phyloP scores from a whole-genome alignment of 1,140 invertebrate species.

The Spodoptera litura region DNA sequence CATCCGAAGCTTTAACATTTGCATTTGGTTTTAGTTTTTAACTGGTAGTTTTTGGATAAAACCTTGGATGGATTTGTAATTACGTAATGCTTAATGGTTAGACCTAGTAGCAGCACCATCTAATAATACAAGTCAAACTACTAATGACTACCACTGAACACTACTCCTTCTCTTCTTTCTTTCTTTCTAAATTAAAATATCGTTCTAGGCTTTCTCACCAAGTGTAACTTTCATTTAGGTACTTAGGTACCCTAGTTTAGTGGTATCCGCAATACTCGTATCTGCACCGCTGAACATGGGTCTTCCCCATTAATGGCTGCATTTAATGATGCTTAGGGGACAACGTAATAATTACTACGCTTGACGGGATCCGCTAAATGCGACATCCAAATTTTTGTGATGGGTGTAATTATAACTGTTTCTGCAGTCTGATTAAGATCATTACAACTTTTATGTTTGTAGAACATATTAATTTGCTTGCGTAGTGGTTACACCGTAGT shows the following conservation, averaged over 20 bases:
- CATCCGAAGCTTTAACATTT: constrained; percentile 16
- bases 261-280: not conserved
- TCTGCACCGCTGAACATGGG: constrained; percentile 8
- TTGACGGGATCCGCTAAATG: constrained; percentile 16
- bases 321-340: constrained; percentile 13
- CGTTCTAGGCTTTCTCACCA: too few species aligned
- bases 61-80: not conserved
- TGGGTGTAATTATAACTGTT: not conserved
- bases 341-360: not conserved
- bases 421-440: not conserved
- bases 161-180: too few species aligned
- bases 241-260: too few species aligned
- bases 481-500: too few species aligned
- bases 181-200: too few species aligned
- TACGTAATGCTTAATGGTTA: too few species aligned
- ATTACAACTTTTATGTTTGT: too few species aligned
- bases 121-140: too few species aligned
- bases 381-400: not conserved
- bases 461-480: too few species aligned
- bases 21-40: constrained; percentile 11
- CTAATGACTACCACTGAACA: too few species aligned
- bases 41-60: not conserved
- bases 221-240: too few species aligned
- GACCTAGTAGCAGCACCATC: too few species aligned
- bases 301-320: constrained; percentile 12